phyloP scores from a whole-genome alignment of 2,888 invertebrate species.

The Drosophila phalerata region DNA sequence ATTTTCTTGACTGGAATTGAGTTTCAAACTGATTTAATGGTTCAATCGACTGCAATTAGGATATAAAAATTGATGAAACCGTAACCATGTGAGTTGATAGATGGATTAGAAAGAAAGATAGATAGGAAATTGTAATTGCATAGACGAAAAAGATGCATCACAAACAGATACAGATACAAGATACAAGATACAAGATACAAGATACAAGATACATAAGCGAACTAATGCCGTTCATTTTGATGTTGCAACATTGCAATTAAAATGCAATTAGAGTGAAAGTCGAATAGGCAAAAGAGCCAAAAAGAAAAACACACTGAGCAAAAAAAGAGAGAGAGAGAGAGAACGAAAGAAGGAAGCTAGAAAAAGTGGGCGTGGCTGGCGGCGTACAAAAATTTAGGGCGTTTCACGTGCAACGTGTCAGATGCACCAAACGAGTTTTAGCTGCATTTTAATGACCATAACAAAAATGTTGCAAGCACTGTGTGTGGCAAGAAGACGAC shows the following conservation, averaged over 20 bases:
- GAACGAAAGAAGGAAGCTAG: conserved; percentile 1
- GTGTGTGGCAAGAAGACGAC: conserved; percentile 1
- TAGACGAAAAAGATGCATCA: conserved; percentile 1
- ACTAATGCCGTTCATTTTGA: conserved; percentile 12
- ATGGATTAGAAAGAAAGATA: conserved; percentile 4
- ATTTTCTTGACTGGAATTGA: neutral
- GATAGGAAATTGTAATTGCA: conserved; percentile 37
- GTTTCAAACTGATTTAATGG: conserved; percentile 38
- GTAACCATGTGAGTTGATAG: conserved; percentile 7
- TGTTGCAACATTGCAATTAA: conserved; percentile 64
- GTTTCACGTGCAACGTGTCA: conserved; percentile 19
- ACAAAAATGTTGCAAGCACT: conserved; percentile 18
- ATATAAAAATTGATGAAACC: conserved; percentile 15
- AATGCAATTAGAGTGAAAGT: conserved; percentile 74
- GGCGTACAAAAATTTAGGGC: conserved; percentile 22
- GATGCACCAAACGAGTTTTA: conserved; percentile 19
- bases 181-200: neutral
- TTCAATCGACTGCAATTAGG: conserved; percentile 53
- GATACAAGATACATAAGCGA: conserved; percentile 4
- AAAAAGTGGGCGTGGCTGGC: conserved; percentile 16
- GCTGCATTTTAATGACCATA: conserved; percentile 29
- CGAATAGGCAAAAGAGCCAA: conserved; percentile 20
- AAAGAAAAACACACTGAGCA: neutral
- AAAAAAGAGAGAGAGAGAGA: neutral
- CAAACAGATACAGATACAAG: neutral